Evolutionary conservation across 2,113 vertebrate genomes (phyloP), one percentile per base, ranked within the genome.

Genomic region (Acanthochromis polyacanthus): DNA sequence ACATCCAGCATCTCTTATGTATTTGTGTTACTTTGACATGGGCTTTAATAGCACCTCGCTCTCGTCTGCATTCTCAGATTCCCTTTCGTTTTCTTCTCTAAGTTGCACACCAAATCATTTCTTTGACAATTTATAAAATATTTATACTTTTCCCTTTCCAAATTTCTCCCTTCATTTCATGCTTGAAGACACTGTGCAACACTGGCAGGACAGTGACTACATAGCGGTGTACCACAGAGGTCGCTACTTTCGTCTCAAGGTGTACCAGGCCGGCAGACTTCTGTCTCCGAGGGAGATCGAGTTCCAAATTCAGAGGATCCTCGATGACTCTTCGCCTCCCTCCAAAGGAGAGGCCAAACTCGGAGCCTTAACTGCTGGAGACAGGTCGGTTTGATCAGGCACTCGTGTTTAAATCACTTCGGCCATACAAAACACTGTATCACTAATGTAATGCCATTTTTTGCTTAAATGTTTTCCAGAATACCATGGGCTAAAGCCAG

Each of bases 201-300:
- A 97, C 62, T 93, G 94, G 72, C 86, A 91, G 25, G 95, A 97
- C 89, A 97, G 97, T 28, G 93, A 95, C 51, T 95, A 96, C 2
- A 85, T 98, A 22, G 96, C 91, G 0, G 96, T 97, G 4, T 95
- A 96, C 89, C 96, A 98, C 90, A 93, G 84, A 25, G 97, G 97
- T 17, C 95, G 97, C 20, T 97, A 95, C 87, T 98, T 96, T 77
- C 95, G 95, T 0, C 87, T 98, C 23, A 92, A 83, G 69, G 89
- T 96, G 14, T 96, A 97, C 85, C 88, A 93, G 7, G 92, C 94
- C 0, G 96, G 95, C 48, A 88, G 93, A 53, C 90, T 97, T 67
- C 94, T 97, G 17, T 91, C 89, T 10, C 96, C 97, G 0, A 83
- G 96, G 14, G 96, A 96, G 80, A 94, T 97, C 11, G 96, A 98